These are phyloP conservation scores for Naja naja DNA, from an alignment of 2,113 vertebrate species.

Conservation along the genomic window DNA sequence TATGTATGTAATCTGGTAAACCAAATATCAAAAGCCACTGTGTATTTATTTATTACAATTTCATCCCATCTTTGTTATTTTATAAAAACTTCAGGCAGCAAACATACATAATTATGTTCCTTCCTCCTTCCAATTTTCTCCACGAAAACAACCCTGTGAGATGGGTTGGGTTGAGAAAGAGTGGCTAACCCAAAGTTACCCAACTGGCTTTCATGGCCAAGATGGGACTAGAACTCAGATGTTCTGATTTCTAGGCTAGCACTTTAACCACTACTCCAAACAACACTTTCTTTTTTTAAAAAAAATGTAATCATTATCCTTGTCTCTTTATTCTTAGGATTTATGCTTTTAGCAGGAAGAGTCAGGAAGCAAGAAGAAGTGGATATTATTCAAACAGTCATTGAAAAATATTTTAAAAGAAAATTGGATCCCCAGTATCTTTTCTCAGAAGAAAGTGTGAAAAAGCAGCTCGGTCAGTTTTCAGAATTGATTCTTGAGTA, in stretches of 20 bases:
- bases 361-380: slow-evolving; percentile 92
- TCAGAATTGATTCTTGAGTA: not conserved
- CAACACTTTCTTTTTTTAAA: not conserved
- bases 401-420: slow-evolving; percentile 95
- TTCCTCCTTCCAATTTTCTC: not conserved
- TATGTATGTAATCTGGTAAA: not conserved
- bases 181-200: not conserved
- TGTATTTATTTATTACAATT: not conserved
- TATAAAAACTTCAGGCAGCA: not conserved
- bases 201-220: not conserved
- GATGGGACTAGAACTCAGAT: not conserved
- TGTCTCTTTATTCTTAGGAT: slow-evolving; percentile 72
- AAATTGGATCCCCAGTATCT: slow-evolving; percentile 79
- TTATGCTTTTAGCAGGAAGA: slow-evolving; percentile 92
- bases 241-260: not conserved
- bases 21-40: not conserved
- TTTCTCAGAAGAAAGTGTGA: slow-evolving; percentile 83
- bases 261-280: not conserved
- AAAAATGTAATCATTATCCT: not conserved
- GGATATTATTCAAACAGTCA: slow-evolving; percentile 79
- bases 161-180: not conserved
- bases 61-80: not conserved
- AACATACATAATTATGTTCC: not conserved
- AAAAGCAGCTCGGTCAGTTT: slow-evolving; percentile 86
- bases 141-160: not conserved